Evolutionary conservation across 2,888 invertebrate genomes (phyloP).

Genomic region (Eupithecia insigniata): DNA sequence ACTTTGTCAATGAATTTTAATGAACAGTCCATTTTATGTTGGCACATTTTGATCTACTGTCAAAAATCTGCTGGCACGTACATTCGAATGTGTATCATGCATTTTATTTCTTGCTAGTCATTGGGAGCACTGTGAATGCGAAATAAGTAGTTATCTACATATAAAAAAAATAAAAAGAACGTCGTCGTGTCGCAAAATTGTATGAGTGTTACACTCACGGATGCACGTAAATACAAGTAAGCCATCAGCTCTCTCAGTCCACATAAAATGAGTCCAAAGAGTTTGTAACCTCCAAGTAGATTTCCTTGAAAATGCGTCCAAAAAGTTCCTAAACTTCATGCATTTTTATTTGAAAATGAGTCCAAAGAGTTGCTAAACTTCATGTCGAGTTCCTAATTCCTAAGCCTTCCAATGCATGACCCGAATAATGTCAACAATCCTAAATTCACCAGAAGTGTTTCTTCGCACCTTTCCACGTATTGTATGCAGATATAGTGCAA

Average conservation of each 20-base stretch:
- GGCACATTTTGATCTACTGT: not conserved
- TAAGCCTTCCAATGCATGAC: not conserved
- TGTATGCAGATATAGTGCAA: conserved; percentile 39
- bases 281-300: not conserved
- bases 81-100: not conserved
- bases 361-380: not conserved
- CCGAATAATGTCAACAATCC: conserved; percentile 1
- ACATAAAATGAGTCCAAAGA: not conserved
- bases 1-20: not conserved
- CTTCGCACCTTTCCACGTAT: conserved; percentile 28
- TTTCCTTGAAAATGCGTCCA: not conserved
- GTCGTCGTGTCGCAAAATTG: too few species aligned
- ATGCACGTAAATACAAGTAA: not conserved
- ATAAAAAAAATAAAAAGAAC: not conserved
- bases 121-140: not conserved
- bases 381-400: not conserved
- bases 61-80: not conserved
- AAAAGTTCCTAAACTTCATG: too few species aligned
- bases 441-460: conserved; percentile 31
- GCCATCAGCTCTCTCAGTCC: too few species aligned
- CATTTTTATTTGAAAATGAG: not conserved
- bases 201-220: not conserved
- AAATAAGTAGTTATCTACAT: too few species aligned
- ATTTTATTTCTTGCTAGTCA: not conserved
- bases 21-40: not conserved